Evolutionary conservation across 2,888 invertebrate genomes (phyloP).

Genomic region (Hypercompe scribonia): DNA sequence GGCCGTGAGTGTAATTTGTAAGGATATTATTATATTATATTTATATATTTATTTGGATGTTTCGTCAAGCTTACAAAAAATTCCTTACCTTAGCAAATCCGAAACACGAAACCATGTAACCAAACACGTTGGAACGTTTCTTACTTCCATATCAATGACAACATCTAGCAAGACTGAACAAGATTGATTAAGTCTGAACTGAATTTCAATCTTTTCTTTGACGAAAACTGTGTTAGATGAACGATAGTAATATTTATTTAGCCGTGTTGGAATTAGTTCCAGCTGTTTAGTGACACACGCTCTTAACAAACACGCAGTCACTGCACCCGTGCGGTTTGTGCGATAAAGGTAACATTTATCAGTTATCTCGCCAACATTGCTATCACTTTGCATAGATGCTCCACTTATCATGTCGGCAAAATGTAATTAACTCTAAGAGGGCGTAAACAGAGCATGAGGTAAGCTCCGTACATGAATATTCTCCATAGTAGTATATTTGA

Average conservation of each 20-base stretch:
- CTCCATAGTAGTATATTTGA: neutral
- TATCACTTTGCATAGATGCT: conserved; percentile 63
- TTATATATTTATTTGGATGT: neutral
- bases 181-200: conserved; percentile 10
- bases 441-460: conserved; percentile 53
- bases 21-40: too few species aligned
- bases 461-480: conserved; percentile 20
- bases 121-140: neutral
- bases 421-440: conserved; percentile 53
- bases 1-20: too few species aligned
- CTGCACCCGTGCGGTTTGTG: conserved; percentile 51
- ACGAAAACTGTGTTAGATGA: conserved; percentile 23
- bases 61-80: neutral
- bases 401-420: conserved; percentile 54
- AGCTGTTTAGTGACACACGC: conserved; percentile 23
- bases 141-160: conserved; percentile 6
- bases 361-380: conserved; percentile 64
- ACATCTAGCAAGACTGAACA: conserved; percentile 21
- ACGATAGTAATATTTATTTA: conserved; percentile 33
- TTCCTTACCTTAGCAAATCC: neutral
- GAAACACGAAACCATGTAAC: neutral
- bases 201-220: conserved; percentile 14
- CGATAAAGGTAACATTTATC: conserved; percentile 59
- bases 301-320: conserved; percentile 45
- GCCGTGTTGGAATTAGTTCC: conserved; percentile 21